phyloP scores from a whole-genome alignment of 2,888 invertebrate genomes.

The Aphodius granarius region DNA sequence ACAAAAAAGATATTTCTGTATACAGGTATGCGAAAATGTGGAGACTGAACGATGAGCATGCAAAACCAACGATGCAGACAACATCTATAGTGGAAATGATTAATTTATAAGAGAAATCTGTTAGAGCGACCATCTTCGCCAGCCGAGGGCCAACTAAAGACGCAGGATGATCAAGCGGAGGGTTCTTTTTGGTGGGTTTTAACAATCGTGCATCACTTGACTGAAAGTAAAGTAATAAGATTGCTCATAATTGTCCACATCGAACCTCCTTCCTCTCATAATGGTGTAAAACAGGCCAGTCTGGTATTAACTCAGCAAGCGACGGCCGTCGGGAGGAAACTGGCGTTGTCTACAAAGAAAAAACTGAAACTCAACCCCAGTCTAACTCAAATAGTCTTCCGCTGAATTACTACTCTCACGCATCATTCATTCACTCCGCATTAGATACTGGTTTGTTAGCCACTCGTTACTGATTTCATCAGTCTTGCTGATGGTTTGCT shows the following conservation, averaged over 20 bases:
- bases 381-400: slow-evolving; percentile 3
- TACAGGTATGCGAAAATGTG: background rate
- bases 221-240: slow-evolving; percentile 23
- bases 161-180: slow-evolving; percentile 17
- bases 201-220: slow-evolving; percentile 32
- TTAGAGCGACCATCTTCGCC: slow-evolving; percentile 17
- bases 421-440: slow-evolving; percentile 18
- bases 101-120: slow-evolving; percentile 9
- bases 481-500: background rate
- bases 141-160: slow-evolving; percentile 8
- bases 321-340: slow-evolving; percentile 77
- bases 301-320: slow-evolving; percentile 93
- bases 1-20: slow-evolving; percentile 30
- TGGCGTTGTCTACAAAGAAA: slow-evolving; percentile 55
- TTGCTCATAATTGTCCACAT: slow-evolving; percentile 42
- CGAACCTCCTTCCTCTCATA: slow-evolving; percentile 86
- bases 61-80: slow-evolving; percentile 46
- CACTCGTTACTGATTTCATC: background rate
- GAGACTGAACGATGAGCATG: slow-evolving; percentile 32
- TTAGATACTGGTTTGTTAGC: background rate
- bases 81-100: slow-evolving; percentile 41
- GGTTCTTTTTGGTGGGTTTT: slow-evolving; percentile 14
- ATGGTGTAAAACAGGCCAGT: slow-evolving; percentile 91
- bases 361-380: slow-evolving; percentile 50
- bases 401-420: background rate